Percentiles rank a stretch among this genome's conserved stretches.
phyloP scores from a whole-genome alignment of 2,113 vertebrate genomes.

The Salvelinus alpinus region DNA sequence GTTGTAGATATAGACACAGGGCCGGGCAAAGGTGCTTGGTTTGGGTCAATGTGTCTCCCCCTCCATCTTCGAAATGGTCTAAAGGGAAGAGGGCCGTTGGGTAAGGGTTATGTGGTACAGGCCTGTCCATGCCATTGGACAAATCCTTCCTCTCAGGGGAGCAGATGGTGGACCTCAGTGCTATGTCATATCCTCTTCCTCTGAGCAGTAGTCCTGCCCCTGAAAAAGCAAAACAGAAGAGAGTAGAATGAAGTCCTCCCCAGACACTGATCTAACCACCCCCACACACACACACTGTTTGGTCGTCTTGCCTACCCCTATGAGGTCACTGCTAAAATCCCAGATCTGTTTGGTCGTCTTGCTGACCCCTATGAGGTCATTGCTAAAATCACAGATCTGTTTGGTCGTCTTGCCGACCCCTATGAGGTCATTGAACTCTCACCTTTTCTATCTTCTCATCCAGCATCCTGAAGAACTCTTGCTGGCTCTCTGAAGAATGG shows the following conservation, averaged over 20 bases:
- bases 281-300: too few species aligned
- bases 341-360: too few species aligned
- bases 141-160: conserved; percentile 18
- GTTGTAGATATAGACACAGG: conserved; percentile 7
- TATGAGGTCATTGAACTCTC: conserved; percentile 44
- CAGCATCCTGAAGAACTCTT: conserved; percentile 99
- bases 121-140: conserved; percentile 12
- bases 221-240: conserved; percentile 44
- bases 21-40: conserved; percentile 48
- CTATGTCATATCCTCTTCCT: conserved; percentile 93
- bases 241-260: too few species aligned
- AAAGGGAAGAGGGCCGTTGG: background rate
- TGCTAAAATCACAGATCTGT: too few species aligned
- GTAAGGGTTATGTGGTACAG: conserved; percentile 10
- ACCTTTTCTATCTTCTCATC: conserved; percentile 99
- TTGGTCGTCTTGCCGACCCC: too few species aligned
- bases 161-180: conserved; percentile 29
- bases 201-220: conserved; percentile 97
- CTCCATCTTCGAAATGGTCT: conserved; percentile 24
- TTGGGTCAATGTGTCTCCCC: conserved; percentile 35
- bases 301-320: too few species aligned
- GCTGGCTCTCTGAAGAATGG: conserved; percentile 99
- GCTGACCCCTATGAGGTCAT: too few species aligned
- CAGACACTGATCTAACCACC: too few species aligned
- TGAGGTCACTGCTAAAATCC: too few species aligned